Evolutionary conservation across 2,888 invertebrate genomes (phyloP).

Genomic region (Noctua janthe): DNA sequence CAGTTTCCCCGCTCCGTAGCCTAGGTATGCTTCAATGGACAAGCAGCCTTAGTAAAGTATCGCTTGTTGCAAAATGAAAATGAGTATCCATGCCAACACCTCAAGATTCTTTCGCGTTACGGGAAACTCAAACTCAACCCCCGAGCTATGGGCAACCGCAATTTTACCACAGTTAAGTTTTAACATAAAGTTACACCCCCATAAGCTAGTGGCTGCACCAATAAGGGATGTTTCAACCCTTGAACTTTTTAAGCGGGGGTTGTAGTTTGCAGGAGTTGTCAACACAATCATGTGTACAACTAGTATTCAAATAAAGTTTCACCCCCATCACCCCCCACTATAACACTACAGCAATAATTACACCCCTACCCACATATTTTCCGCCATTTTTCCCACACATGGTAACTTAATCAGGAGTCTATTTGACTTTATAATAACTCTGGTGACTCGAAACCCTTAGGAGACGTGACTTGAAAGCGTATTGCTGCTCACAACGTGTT

Average conservation of each 20-base stretch:
- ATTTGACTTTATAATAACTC: constrained; percentile 66
- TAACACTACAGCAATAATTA: constrained; percentile 29
- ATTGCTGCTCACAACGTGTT: constrained; percentile 35
- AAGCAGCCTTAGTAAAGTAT: too few relatives aligned
- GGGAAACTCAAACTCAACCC: neutral
- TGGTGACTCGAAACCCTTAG: constrained; percentile 47
- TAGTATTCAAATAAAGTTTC: neutral
- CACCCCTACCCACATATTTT: constrained; percentile 24
- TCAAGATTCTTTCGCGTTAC: neutral
- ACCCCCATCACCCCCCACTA: neutral
- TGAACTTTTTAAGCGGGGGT: neutral
- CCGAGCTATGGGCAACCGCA: neutral
- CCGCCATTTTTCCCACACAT: constrained; percentile 50
- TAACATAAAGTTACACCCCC: neutral
- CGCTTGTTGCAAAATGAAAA: neutral
- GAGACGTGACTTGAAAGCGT: constrained; percentile 59
- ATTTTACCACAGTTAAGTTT: neutral
- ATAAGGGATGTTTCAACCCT: neutral
- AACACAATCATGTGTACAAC: neutral
- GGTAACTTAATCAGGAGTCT: constrained; percentile 53
- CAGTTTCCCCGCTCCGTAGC: too few relatives aligned
- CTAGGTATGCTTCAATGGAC: too few relatives aligned
- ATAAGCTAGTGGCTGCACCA: neutral
- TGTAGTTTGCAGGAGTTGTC: neutral
- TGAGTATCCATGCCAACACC: neutral